These are phyloP conservation scores for Vesta saturnalis DNA, from an alignment of 2,888 invertebrate genomes.

Conservation along the genomic window DNA sequence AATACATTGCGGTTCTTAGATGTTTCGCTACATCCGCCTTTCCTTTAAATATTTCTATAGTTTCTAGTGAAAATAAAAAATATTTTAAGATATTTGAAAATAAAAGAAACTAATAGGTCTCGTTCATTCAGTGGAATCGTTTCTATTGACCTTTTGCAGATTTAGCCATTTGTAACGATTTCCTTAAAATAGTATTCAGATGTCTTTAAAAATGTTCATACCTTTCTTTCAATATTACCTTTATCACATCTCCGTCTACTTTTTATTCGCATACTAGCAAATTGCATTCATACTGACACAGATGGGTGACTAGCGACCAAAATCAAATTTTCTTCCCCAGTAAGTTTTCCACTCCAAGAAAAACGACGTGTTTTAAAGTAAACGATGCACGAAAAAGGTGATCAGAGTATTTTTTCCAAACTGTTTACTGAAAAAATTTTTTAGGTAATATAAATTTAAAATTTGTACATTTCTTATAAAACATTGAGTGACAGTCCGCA, in stretches of 20 bases:
- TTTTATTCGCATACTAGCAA: slow-evolving; percentile 42
- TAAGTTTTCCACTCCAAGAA: slow-evolving; percentile 48
- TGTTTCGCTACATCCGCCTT: background rate
- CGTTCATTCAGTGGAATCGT: slow-evolving; percentile 36
- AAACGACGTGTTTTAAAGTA: slow-evolving; percentile 49
- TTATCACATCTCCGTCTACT: slow-evolving; percentile 42
- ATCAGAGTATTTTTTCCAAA: slow-evolving; percentile 34
- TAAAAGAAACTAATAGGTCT: background rate
- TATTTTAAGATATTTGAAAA: no score
- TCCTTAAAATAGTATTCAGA: slow-evolving; percentile 48
- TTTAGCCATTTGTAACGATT: slow-evolving; percentile 41
- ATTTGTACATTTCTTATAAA: slow-evolving; percentile 17
- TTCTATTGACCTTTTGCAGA: slow-evolving; percentile 41
- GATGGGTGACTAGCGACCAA: slow-evolving; percentile 52
- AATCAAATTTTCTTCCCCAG: slow-evolving; percentile 53
- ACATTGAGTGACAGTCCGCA: slow-evolving; percentile 22
- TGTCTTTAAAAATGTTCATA: slow-evolving; percentile 50
- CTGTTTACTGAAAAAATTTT: slow-evolving; percentile 26
- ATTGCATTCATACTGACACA: slow-evolving; percentile 52
- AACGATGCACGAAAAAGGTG: slow-evolving; percentile 47
- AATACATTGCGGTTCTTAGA: background rate
- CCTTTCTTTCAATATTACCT: slow-evolving; percentile 49
- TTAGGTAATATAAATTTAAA: slow-evolving; percentile 19
- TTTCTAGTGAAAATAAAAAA: background rate
- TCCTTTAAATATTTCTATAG: background rate